Evolutionary conservation across 2,797 vertebrate species (phyloP).

Genomic region (Heliangelus exortis): DNA sequence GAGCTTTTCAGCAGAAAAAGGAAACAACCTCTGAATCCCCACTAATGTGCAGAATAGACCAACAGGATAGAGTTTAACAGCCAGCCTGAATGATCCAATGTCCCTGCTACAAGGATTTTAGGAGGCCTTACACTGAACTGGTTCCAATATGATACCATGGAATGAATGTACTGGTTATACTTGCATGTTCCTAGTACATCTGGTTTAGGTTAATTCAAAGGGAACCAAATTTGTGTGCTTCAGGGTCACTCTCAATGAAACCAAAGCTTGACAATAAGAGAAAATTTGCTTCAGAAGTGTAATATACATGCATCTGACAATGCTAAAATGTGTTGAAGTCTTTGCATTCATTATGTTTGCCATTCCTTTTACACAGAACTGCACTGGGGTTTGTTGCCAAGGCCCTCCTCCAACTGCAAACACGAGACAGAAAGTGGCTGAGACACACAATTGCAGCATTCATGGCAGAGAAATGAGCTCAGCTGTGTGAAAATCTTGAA

Average conservation of each 20-base stretch:
- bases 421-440: slow-evolving; percentile 13
- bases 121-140: not conserved
- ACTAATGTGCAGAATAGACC: not conserved
- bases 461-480: slow-evolving; percentile 23
- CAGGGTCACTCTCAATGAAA: not conserved
- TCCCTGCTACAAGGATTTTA: not conserved
- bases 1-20: not conserved
- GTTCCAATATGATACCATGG: not conserved
- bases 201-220: not conserved
- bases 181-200: not conserved
- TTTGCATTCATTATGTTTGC: slow-evolving; percentile 1
- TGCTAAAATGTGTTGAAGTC: slow-evolving; percentile 8
- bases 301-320: not conserved
- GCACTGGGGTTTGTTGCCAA: slow-evolving; percentile 27
- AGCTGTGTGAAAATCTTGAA: slow-evolving; percentile 5
- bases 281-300: not conserved
- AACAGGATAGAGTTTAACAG: not conserved
- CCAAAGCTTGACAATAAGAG: not conserved
- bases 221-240: not conserved
- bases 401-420: slow-evolving; percentile 3
- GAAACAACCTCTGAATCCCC: not conserved
- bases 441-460: slow-evolving; percentile 36
- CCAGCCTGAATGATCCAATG: not conserved
- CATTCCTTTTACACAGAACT: slow-evolving; percentile 4
- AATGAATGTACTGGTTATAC: not conserved